phyloP scores from a whole-genome alignment of 2,113 vertebrate species.

The Cacatua alba region DNA sequence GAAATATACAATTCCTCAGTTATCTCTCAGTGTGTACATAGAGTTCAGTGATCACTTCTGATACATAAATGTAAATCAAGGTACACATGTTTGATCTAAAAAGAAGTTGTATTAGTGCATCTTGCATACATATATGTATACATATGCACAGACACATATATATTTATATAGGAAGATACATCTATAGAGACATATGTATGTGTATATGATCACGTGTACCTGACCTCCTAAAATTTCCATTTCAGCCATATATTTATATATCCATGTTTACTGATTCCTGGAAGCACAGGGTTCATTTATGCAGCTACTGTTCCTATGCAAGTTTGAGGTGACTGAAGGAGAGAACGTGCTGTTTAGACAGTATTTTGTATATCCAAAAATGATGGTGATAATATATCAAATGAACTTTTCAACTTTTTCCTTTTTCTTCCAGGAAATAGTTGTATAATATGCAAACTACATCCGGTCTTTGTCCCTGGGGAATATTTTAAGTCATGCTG shows the following conservation, averaged over 20 bases:
- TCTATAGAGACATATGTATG: background rate
- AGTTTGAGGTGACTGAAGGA: background rate
- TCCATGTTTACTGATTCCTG: background rate
- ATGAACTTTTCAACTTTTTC: background rate
- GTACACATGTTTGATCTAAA: background rate
- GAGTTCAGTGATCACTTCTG: background rate
- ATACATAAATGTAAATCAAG: background rate
- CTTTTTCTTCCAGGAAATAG: background rate
- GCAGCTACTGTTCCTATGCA: background rate
- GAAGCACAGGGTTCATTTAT: background rate
- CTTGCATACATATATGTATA: background rate
- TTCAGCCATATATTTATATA: background rate
- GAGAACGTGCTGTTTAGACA: background rate
- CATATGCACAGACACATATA: background rate
- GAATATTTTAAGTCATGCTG: background rate
- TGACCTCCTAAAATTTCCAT: background rate
- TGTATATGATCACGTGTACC: rapidly evolving
- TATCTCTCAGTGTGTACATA: background rate
- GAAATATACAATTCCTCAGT: background rate
- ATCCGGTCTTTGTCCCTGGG: background rate
- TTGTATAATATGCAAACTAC: background rate
- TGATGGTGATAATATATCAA: background rate
- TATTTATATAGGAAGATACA: background rate
- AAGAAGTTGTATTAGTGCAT: background rate
- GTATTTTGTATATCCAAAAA: background rate